These are phyloP conservation scores for Aegithalos caudatus DNA, from an alignment of 2,113 vertebrate genomes.

Conservation along the genomic window DNA sequence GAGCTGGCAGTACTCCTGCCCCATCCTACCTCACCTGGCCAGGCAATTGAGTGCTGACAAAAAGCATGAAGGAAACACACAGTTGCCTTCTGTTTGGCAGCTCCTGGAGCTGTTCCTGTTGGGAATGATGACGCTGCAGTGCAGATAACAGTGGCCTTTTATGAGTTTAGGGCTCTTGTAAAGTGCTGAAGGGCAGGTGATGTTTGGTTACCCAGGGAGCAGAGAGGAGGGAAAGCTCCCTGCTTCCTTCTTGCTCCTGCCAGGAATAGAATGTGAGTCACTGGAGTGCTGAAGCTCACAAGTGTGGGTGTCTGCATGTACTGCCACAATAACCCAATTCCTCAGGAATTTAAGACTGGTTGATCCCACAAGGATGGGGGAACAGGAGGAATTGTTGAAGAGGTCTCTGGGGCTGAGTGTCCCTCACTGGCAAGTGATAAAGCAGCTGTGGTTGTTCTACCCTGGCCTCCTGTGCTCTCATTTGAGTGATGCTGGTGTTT, in stretches of 20 bases:
- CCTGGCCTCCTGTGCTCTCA: not conserved
- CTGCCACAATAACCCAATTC: constrained; percentile 51
- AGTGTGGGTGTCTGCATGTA: not conserved
- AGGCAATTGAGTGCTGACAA: not conserved
- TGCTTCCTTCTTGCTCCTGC: not conserved
- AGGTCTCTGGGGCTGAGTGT: not conserved
- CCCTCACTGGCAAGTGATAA: not conserved
- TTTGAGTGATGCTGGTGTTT: not conserved
- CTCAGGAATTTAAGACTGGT: not conserved
- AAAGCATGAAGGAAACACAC: not conserved
- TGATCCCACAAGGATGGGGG: not conserved
- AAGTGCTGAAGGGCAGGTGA: not conserved
- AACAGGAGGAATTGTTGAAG: not conserved
- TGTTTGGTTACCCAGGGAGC: not conserved
- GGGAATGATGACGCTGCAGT: not conserved
- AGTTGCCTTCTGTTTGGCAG: not conserved
- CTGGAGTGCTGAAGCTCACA: not conserved
- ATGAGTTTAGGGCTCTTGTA: not conserved
- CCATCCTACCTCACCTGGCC: not conserved
- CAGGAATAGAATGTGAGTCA: constrained; percentile 17
- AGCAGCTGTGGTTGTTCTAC: not conserved
- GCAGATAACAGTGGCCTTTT: not conserved
- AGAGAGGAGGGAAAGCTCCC: not conserved
- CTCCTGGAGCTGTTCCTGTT: not conserved
- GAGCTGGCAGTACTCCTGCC: not conserved